These are phyloP conservation scores for Eupeodes luniger DNA, from an alignment of 2,888 invertebrate genomes.

Conservation along the genomic window DNA sequence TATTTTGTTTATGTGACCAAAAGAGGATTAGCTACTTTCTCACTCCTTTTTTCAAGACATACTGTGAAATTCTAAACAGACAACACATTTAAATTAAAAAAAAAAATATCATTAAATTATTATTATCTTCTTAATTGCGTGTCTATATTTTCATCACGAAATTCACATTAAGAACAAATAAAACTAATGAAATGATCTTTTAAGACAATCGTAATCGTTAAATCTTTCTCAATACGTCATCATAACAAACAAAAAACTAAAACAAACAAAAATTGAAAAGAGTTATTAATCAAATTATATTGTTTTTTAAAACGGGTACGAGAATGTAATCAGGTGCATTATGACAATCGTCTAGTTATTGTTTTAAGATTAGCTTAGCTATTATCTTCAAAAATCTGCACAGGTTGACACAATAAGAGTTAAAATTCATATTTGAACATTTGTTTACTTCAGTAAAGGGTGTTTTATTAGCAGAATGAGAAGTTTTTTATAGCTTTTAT, in stretches of 20 bases:
- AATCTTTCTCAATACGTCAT: background rate
- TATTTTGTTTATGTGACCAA: background rate
- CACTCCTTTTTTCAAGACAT: too few relatives aligned
- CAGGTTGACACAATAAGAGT: too few relatives aligned
- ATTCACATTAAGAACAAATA: conserved; percentile 15
- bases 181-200: conserved; percentile 13
- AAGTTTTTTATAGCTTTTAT: too few relatives aligned
- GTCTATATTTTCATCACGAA: background rate
- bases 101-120: background rate
- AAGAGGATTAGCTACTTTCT: background rate
- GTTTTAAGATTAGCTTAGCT: too few relatives aligned
- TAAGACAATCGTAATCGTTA: conserved; percentile 10
- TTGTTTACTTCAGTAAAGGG: too few relatives aligned
- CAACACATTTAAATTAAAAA: background rate
- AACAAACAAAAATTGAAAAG: background rate
- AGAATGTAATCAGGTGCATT: too few relatives aligned
- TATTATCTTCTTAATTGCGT: background rate
- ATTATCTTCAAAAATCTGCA: too few relatives aligned
- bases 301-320: background rate
- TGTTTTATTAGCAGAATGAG: too few relatives aligned
- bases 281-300: background rate
- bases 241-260: background rate
- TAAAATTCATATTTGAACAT: too few relatives aligned
- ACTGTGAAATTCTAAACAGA: background rate
- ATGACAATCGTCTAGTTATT: background rate